A percentile compares a stretch with the other conserved stretches of the same genome.
These are phyloP conservation scores for Fulmarus glacialis DNA, from an alignment of 2,113 vertebrate genomes.

Conservation along the genomic window DNA sequence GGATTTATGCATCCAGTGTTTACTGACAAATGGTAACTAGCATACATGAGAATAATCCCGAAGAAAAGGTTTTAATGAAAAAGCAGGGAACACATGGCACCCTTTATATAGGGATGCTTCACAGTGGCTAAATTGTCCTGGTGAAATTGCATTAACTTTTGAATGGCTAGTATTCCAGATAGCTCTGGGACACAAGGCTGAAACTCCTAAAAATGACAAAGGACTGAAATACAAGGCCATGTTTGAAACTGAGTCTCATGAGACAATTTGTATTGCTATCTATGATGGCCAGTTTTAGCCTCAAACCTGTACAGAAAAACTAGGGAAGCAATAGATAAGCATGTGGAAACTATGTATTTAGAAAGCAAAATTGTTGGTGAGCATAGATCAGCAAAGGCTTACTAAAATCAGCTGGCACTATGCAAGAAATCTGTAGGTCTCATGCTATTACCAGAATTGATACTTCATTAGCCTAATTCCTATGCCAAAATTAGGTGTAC, in stretches of 20 bases:
- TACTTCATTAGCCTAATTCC: background rate
- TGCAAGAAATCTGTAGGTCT: background rate
- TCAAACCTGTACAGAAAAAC: background rate
- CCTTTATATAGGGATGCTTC: background rate
- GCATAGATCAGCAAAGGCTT: background rate
- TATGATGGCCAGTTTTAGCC: background rate
- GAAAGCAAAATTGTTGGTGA: background rate
- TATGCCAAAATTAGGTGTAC: background rate
- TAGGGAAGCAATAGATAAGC: background rate
- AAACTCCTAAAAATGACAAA: background rate
- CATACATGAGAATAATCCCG: background rate
- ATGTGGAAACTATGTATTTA: background rate
- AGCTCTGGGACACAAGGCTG: background rate
- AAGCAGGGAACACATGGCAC: background rate
- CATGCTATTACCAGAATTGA: background rate
- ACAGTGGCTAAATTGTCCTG: background rate
- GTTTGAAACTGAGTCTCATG: background rate
- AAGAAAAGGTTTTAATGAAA: background rate
- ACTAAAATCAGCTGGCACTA: background rate
- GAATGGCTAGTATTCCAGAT: background rate
- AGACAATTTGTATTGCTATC: background rate
- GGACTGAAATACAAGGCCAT: background rate
- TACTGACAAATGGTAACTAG: background rate
- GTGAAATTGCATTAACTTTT: background rate
- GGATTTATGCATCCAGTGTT: background rate